phyloP scores from a whole-genome alignment of 2,888 invertebrate genomes.

The Doris montereyensis region DNA sequence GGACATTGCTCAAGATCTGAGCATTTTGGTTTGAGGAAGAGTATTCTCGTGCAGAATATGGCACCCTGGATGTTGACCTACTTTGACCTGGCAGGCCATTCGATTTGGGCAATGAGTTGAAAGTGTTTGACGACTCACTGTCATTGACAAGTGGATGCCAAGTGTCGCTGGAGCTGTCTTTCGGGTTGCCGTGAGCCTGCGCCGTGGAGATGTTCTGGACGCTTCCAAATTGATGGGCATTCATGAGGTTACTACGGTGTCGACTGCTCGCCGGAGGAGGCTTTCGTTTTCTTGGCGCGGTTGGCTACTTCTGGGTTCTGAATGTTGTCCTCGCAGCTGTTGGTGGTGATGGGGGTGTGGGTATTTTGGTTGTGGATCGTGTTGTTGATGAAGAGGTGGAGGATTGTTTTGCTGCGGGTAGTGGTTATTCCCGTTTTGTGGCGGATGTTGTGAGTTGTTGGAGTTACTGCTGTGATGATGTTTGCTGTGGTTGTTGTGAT shows the following conservation, averaged over 20 bases:
- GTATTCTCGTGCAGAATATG: too few relatives aligned
- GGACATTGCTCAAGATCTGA: too few relatives aligned
- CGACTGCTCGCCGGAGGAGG: background rate
- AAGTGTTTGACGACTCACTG: too few relatives aligned
- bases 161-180: too few relatives aligned
- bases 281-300: background rate
- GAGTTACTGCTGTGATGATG: background rate
- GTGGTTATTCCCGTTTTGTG: background rate
- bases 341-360: background rate
- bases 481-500: background rate
- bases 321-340: background rate
- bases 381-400: background rate
- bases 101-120: too few relatives aligned
- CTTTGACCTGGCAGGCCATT: too few relatives aligned
- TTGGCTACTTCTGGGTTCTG: background rate
- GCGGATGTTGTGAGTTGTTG: background rate
- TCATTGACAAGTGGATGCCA: too few relatives aligned
- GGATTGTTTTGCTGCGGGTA: background rate
- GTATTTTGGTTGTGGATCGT: background rate
- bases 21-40: too few relatives aligned
- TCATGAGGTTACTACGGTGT: slow-evolving; percentile 13
- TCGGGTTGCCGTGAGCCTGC: slow-evolving; percentile 25
- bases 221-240: slow-evolving; percentile 31
- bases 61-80: too few relatives aligned
- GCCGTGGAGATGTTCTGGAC: slow-evolving; percentile 42